A percentile compares a stretch with the other conserved stretches of the same genome.
phyloP scores from a whole-genome alignment of 2,888 invertebrate species.

The Ferrisia virgata region DNA sequence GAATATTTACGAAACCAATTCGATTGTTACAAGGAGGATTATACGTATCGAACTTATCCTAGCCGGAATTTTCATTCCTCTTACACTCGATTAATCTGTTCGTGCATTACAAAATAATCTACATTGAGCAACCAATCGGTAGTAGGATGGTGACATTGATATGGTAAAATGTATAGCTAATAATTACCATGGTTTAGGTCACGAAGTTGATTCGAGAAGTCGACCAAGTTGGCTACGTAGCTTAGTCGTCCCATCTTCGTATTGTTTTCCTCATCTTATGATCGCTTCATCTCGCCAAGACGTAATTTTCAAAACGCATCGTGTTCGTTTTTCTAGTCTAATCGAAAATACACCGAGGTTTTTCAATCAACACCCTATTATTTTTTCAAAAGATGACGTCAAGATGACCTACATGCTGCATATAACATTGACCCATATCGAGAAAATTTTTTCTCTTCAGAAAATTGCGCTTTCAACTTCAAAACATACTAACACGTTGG shows the following conservation, averaged over 20 bases:
- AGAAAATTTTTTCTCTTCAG: neutral
- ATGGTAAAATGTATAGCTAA: constrained; percentile 18
- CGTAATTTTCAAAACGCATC: neutral
- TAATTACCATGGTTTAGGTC: constrained; percentile 9
- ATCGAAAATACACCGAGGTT: neutral
- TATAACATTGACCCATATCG: neutral
- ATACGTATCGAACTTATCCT: no score
- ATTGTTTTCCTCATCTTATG: neutral
- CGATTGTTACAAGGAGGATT: no score
- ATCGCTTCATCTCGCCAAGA: neutral
- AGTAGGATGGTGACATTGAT: constrained; percentile 22
- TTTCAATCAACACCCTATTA: neutral
- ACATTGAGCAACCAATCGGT: neutral
- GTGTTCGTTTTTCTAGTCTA: neutral
- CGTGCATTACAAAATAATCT: neutral
- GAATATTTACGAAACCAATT: no score
- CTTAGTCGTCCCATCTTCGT: neutral
- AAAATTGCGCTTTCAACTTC: neutral
- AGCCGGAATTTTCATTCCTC: neutral
- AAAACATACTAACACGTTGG: neutral
- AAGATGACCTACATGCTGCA: neutral
- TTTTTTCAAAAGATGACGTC: neutral
- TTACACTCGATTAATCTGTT: neutral
- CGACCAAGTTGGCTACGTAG: neutral
- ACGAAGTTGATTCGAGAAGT: neutral